phyloP scores from a whole-genome alignment of 2,113 vertebrate genomes.

The Dipodomys stephensi region DNA sequence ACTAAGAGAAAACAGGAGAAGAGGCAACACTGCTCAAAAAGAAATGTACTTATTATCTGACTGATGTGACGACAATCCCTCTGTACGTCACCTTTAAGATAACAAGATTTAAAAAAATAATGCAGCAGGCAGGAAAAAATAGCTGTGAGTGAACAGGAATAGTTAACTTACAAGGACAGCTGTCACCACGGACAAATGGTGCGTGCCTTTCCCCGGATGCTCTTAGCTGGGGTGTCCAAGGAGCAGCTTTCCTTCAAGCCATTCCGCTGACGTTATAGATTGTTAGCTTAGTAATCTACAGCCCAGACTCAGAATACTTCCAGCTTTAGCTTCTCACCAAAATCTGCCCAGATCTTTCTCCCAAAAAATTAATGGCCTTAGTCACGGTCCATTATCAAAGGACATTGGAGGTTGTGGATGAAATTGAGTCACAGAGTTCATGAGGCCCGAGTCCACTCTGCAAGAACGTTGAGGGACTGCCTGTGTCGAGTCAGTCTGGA shows the following conservation, averaged over 20 bases:
- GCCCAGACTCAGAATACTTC: neutral
- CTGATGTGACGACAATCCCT: no score
- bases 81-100: no score
- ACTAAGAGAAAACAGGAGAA: no score
- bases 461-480: constrained; percentile 34
- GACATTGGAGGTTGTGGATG: neutral
- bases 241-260: neutral
- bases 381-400: constrained; percentile 33
- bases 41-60: no score
- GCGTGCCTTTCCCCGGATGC: neutral
- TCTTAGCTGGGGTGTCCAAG: neutral
- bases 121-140: no score
- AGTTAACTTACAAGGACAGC: neutral
- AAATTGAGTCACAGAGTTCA: constrained; percentile 37
- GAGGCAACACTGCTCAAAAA: no score
- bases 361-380: constrained; percentile 32
- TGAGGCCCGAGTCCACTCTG: neutral
- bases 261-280: neutral
- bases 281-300: neutral
- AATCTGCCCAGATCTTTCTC: neutral
- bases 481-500: constrained; percentile 33
- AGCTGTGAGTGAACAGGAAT: neutral
- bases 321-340: neutral
- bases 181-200: neutral
- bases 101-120: neutral